Conservation (phyloP, 2,797 vertebrate species). For the Eulemur mongoz region DNA sequence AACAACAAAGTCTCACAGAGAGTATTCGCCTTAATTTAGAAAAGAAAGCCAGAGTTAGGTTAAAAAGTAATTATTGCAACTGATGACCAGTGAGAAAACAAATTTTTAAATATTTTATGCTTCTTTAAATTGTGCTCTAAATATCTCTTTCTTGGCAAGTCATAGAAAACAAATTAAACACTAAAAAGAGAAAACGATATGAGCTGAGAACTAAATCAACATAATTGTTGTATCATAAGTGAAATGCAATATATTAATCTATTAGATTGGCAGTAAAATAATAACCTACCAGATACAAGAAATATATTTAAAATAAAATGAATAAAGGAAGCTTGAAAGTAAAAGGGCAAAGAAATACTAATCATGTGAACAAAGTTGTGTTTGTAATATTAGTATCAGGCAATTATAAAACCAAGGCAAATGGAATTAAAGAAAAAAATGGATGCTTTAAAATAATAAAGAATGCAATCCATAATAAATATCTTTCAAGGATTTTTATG, state of each 20-base stretch:
- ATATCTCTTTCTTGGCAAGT: constrained; percentile 35
- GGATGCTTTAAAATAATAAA: background rate
- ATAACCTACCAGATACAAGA: background rate
- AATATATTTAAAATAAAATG: constrained; percentile 29
- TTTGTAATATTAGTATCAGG: background rate
- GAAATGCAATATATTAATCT: constrained; percentile 11
- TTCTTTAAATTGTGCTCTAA: constrained; percentile 25
- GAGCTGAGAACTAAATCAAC: constrained; percentile 13
- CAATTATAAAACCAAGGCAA: constrained; percentile 41
- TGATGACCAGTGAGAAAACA: background rate
- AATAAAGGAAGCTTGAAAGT: background rate
- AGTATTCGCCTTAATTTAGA: background rate
- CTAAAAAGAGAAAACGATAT: background rate
- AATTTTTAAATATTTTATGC: background rate
- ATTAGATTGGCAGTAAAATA: constrained; percentile 36
- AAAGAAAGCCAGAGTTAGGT: background rate
- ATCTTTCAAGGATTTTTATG: background rate
- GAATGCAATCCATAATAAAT: background rate
- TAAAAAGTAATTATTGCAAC: background rate
- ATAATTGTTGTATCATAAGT: constrained; percentile 1
- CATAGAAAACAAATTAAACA: constrained; percentile 23
- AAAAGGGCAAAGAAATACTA: constrained; percentile 45
- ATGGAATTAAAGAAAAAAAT: background rate
- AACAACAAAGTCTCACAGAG: background rate
- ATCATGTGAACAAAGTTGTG: background rate